phyloP scores from a whole-genome alignment of 2,113 vertebrate species.

The Oryzias woworae region DNA sequence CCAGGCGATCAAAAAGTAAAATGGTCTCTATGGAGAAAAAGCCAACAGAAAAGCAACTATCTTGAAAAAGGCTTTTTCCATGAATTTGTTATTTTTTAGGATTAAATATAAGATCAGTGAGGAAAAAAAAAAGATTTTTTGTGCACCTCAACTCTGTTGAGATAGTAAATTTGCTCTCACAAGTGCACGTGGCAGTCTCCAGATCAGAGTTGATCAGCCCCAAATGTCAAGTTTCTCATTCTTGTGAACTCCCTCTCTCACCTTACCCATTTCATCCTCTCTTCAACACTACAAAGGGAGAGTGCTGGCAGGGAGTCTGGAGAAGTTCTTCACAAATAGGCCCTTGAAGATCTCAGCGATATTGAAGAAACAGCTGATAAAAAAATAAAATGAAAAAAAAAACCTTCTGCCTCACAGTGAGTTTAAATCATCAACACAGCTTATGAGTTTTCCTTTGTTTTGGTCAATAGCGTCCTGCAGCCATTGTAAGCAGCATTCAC shows the following conservation, averaged over 20 bases:
- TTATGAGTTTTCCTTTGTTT: slow-evolving; percentile 11
- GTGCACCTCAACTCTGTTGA: too few species aligned
- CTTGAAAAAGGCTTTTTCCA: too few species aligned
- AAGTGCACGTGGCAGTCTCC: slow-evolving; percentile 12
- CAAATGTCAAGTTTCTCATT: slow-evolving; percentile 36
- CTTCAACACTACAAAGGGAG: slow-evolving; percentile 44
- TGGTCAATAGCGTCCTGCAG: slow-evolving; percentile 21
- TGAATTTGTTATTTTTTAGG: too few species aligned
- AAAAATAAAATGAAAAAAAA: slow-evolving; percentile 11
- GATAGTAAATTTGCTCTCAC: too few species aligned
- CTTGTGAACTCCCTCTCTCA: slow-evolving; percentile 24
- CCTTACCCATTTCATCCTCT: slow-evolving; percentile 22
- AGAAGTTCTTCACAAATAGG: slow-evolving; percentile 30
- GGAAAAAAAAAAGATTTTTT: too few species aligned
- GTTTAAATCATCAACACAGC: slow-evolving; percentile 19
- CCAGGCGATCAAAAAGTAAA: too few species aligned
- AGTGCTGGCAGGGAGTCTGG: slow-evolving; percentile 31
- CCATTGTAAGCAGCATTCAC: slow-evolving; percentile 3
- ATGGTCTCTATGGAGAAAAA: too few species aligned
- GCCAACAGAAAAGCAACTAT: too few species aligned
- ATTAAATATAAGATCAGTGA: too few species aligned
- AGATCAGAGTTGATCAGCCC: slow-evolving; percentile 37
- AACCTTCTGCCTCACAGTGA: slow-evolving; percentile 17
- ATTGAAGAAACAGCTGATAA: slow-evolving; percentile 8
- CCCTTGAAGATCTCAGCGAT: slow-evolving; percentile 16